Evolutionary conservation across 1,140 invertebrate species (phyloP).

Genomic region (Drosophila watanabei): DNA sequence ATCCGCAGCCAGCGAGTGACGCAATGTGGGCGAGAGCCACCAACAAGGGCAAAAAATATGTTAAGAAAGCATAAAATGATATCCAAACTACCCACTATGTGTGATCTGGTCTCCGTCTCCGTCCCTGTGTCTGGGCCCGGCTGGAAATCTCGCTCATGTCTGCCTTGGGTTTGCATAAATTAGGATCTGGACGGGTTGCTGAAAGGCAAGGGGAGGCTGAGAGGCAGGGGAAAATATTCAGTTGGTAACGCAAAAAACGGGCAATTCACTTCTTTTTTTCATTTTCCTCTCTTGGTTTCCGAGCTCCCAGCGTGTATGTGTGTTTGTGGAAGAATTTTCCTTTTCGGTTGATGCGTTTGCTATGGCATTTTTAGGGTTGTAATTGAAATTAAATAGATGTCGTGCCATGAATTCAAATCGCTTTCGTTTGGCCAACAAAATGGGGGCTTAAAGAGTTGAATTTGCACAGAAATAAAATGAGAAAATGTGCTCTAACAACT

Average conservation of each 20-base stretch:
- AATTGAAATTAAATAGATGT: slow-evolving; percentile 84
- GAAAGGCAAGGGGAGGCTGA: slow-evolving; percentile 16
- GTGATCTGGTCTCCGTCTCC: slow-evolving; percentile 20
- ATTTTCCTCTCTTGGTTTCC: slow-evolving; percentile 3
- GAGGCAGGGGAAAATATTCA: slow-evolving; percentile 27
- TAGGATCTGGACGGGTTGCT: slow-evolving; percentile 54
- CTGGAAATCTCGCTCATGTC: slow-evolving; percentile 66
- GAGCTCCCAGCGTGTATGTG: slow-evolving; percentile 23
- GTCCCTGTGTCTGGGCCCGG: slow-evolving; percentile 29
- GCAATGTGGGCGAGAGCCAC: slow-evolving; percentile 61
- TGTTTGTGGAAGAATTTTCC: slow-evolving; percentile 41
- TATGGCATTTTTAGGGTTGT: slow-evolving; percentile 77
- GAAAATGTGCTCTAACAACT: not conserved
- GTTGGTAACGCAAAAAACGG: slow-evolving; percentile 71
- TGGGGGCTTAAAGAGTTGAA: slow-evolving; percentile 57
- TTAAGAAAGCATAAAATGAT: slow-evolving; percentile 83
- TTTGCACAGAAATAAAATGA: slow-evolving; percentile 2
- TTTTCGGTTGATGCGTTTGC: slow-evolving; percentile 77
- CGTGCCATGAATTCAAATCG: slow-evolving; percentile 81
- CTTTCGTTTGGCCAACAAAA: slow-evolving; percentile 32
- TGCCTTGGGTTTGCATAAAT: slow-evolving; percentile 78
- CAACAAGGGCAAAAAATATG: slow-evolving; percentile 68
- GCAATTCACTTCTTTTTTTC: slow-evolving; percentile 1
- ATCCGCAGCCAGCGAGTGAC: slow-evolving; percentile 48
- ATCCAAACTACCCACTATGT: slow-evolving; percentile 65